Percentiles rank a stretch among this genome's conserved stretches.
Conservation (phyloP, 2,797 vertebrate genomes). For the Sebastes dallii region DNA sequence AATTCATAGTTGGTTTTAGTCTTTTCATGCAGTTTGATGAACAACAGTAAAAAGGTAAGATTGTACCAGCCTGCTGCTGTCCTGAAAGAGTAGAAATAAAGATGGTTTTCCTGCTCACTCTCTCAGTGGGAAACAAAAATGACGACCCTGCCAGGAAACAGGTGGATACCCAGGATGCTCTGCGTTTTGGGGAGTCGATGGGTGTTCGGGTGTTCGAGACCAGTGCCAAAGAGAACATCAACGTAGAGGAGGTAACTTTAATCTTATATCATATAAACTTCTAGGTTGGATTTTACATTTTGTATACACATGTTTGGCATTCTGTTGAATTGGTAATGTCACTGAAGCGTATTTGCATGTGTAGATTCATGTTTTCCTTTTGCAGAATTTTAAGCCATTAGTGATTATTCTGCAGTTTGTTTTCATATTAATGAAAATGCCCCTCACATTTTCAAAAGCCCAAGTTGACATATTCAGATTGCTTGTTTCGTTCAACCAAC, state of each 20-base stretch:
- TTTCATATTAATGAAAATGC: too few relatives aligned
- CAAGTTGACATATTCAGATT: too few relatives aligned
- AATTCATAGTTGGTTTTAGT: background rate
- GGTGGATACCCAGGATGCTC: slow-evolving; percentile 84
- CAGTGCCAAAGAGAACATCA: slow-evolving; percentile 89
- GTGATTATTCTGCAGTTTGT: too few relatives aligned
- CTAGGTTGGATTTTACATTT: too few relatives aligned
- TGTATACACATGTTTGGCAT: rapidly evolving
- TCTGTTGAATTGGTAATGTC: background rate
- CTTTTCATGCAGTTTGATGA: background rate
- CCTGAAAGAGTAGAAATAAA: background rate
- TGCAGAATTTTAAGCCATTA: too few relatives aligned
- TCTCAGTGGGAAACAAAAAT: slow-evolving; percentile 87
- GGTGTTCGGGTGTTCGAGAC: slow-evolving; percentile 87
- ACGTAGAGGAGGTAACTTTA: slow-evolving; percentile 86
- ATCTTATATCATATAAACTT: background rate
- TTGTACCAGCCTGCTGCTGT: too few relatives aligned
- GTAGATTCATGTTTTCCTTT: too few relatives aligned
- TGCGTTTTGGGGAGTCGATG: slow-evolving; percentile 83
- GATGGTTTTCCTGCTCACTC: too few relatives aligned
- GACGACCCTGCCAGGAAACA: slow-evolving; percentile 83
- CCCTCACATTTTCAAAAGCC: too few relatives aligned
- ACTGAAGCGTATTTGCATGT: too few relatives aligned
- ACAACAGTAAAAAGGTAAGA: background rate
- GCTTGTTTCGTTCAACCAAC: too few relatives aligned